These are phyloP conservation scores for Trichonephila clavata DNA, from an alignment of 1,140 invertebrate species.

Conservation along the genomic window DNA sequence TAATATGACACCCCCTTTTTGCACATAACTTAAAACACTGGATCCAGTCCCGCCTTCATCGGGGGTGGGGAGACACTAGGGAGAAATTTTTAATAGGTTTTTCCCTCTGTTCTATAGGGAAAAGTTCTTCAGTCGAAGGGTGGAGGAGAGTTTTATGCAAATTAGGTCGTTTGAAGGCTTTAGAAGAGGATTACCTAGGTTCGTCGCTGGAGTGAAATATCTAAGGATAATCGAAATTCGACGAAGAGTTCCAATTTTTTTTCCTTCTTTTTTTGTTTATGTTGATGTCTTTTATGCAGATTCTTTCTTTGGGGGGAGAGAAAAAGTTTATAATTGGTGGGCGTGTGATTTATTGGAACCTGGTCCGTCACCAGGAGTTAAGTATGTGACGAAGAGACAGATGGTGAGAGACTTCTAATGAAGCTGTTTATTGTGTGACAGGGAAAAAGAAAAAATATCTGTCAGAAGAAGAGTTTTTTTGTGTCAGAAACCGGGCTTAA, in stretches of 20 bases:
- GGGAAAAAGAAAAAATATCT: background rate
- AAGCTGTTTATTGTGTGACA: background rate
- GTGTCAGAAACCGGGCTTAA: conserved; percentile 7
- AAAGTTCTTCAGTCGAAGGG: conserved; percentile 31
- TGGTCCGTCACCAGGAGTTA: background rate
- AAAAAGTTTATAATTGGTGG: conserved; percentile 41
- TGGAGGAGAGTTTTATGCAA: conserved; percentile 67
- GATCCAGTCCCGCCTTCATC: conserved; percentile 49
- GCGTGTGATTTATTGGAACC: background rate
- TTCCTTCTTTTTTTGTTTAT: conserved; percentile 6
- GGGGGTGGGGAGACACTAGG: conserved; percentile 12
- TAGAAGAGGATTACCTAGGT: conserved; percentile 70
- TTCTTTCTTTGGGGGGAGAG: background rate
- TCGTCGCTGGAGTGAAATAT: conserved; percentile 39
- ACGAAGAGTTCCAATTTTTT: conserved; percentile 25
- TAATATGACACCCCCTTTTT: conserved; percentile 70
- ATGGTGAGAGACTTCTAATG: background rate
- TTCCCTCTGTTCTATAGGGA: conserved; percentile 67
- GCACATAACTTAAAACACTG: conserved; percentile 75
- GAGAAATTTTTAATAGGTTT: conserved; percentile 73
- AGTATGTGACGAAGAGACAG: background rate
- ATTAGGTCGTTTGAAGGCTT: conserved; percentile 71
- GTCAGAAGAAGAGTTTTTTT: background rate
- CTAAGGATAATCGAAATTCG: conserved; percentile 67
- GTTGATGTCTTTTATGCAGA: conserved; percentile 23